Conservation (phyloP, 2,797 vertebrate genomes). For the Lacerta viridis region DNA sequence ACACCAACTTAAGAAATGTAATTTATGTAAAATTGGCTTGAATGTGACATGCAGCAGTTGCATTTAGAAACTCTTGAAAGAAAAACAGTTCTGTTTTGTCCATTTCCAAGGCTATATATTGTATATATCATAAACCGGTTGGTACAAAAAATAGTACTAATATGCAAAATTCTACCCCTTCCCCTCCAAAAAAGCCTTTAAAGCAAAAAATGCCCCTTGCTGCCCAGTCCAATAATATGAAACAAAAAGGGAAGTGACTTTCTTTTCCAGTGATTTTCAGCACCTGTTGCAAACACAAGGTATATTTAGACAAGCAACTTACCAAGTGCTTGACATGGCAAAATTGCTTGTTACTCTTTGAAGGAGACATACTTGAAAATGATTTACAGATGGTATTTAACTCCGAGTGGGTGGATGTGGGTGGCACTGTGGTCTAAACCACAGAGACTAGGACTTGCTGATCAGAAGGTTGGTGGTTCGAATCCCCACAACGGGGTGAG, state of each 20-base stretch:
- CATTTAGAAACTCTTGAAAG: conserved; percentile 14
- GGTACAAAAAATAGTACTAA: background rate
- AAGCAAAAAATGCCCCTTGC: background rate
- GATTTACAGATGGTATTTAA: too few relatives aligned
- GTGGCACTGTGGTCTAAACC: too few relatives aligned
- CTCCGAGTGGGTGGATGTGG: too few relatives aligned
- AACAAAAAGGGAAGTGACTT: background rate
- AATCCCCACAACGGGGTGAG: too few relatives aligned
- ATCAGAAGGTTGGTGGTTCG: too few relatives aligned
- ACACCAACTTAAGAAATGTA: conserved; percentile 26
- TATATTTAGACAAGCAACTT: background rate
- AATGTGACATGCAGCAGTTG: conserved; percentile 6
- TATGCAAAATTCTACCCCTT: background rate
- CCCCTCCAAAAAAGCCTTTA: background rate
- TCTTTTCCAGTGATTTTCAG: background rate
- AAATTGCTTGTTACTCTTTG: too few relatives aligned
- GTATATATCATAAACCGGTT: background rate
- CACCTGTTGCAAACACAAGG: background rate
- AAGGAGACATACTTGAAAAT: too few relatives aligned
- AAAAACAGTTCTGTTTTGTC: background rate
- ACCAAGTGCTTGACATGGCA: too few relatives aligned
- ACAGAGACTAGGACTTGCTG: too few relatives aligned
- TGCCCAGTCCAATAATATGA: background rate
- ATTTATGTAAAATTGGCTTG: conserved; percentile 4
- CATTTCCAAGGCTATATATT: background rate